Evolutionary conservation across 2,888 invertebrate species (phyloP).

Genomic region (Megaustenia siamemsis): DNA sequence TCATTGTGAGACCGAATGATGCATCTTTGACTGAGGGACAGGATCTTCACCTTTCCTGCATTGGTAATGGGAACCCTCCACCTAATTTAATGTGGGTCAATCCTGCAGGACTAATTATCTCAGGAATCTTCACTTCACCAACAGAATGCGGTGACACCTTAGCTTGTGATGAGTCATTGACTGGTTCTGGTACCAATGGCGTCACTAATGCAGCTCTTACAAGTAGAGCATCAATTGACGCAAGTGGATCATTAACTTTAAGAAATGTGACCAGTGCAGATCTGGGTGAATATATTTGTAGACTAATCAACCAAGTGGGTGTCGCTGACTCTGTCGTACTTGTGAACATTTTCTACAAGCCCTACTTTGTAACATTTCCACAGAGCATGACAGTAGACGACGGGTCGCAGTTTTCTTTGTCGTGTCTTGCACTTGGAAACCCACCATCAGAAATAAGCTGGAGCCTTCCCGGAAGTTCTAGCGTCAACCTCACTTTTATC

Average conservation of each 20-base stretch:
- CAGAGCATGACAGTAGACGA: background rate
- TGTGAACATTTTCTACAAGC: conserved; percentile 14
- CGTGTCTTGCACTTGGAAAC: conserved; percentile 36
- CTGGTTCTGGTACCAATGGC: background rate
- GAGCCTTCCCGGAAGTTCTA: conserved; percentile 4
- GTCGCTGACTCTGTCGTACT: background rate
- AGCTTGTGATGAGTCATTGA: background rate
- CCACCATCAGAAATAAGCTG: conserved; percentile 33
- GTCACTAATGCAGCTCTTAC: background rate
- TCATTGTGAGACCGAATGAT: conserved; percentile 10
- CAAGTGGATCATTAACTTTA: background rate
- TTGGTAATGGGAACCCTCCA: conserved; percentile 18
- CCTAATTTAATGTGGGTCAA: conserved; percentile 7
- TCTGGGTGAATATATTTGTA: conserved; percentile 21
- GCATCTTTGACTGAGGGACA: background rate
- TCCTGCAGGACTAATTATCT: background rate
- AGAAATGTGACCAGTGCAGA: conserved; percentile 5
- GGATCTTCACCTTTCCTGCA: conserved; percentile 15
- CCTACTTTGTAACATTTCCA: background rate
- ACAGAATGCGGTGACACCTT: too few species aligned
- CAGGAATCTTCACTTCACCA: background rate
- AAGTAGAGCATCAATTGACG: background rate
- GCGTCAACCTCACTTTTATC: background rate
- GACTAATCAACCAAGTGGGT: conserved; percentile 9
- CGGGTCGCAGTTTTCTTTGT: conserved; percentile 7